A percentile compares a stretch with the other conserved stretches of the same genome.
These are phyloP conservation scores for Antedon mediterranea DNA, from an alignment of 53 echinoderm and acorn worm species.

Conservation along the genomic window DNA sequence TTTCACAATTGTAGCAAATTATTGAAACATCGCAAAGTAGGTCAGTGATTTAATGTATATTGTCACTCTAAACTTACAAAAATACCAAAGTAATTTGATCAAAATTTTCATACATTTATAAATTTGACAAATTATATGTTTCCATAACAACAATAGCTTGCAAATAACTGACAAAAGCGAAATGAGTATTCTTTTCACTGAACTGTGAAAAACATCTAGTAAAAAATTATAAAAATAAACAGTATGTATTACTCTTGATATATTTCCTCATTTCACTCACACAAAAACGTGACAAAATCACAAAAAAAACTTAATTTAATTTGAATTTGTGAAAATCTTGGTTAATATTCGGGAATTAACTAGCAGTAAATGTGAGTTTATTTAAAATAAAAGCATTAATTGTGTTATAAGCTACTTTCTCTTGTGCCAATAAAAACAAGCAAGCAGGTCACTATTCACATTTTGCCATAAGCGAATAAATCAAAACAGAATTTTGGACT, in stretches of 20 bases:
- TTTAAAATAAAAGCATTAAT: neutral
- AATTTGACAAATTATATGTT: neutral
- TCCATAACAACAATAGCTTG: neutral
- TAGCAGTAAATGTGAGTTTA: neutral
- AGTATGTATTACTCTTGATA: neutral
- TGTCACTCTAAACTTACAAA: neutral
- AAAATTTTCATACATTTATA: neutral
- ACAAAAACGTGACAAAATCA: neutral
- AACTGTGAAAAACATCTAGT: neutral
- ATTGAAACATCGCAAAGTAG: neutral
- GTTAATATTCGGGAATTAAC: neutral
- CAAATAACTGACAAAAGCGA: neutral
- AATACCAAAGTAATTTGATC: neutral
- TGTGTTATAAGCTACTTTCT: neutral
- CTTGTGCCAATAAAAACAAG: neutral
- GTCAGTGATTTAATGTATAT: neutral
- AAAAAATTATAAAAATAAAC: neutral
- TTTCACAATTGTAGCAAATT: neutral
- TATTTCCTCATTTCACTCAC: neutral
- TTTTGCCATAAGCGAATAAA: neutral
- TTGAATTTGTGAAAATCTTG: neutral
- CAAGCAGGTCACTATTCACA: neutral
- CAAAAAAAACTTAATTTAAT: neutral
- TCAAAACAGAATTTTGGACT: neutral
- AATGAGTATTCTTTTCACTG: neutral